Conservation (phyloP, 92 coral and sea anemone genomes). For the Chrysogorgia sp. region DNA sequence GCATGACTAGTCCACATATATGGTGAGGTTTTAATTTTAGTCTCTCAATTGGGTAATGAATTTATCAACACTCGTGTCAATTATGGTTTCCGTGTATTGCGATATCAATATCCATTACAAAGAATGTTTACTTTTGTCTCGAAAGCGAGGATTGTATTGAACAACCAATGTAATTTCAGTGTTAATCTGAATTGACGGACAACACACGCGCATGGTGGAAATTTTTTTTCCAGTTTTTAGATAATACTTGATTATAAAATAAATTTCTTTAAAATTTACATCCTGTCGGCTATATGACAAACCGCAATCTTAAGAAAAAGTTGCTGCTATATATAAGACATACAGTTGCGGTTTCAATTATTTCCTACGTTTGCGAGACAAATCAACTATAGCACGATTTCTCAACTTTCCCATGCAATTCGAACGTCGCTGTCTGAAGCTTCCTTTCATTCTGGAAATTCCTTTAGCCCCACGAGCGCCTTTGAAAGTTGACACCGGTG, state of each 20-base stretch:
- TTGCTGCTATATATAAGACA: not conserved
- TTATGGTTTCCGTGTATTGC: constrained; percentile 38
- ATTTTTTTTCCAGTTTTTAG: not conserved
- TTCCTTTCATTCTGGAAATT: constrained; percentile 47
- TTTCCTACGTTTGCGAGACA: not conserved
- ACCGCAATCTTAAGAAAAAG: not conserved
- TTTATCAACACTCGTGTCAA: constrained; percentile 20
- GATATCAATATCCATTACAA: constrained; percentile 5
- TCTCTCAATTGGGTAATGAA: not conserved
- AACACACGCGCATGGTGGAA: not conserved
- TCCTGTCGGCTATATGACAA: not conserved
- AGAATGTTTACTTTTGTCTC: constrained; percentile 38
- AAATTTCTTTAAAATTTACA: not conserved
- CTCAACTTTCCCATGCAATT: not conserved
- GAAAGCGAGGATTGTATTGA: not conserved
- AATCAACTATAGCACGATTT: not conserved
- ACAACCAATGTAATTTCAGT: not conserved
- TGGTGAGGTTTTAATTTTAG: constrained; percentile 2
- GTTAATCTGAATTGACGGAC: constrained; percentile 8
- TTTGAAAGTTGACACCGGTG: constrained; percentile 51
- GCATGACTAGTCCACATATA: not conserved
- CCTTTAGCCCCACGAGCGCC: constrained; percentile 45
- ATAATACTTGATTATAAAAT: not conserved
- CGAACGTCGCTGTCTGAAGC: not conserved
- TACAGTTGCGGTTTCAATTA: not conserved